Base-by-base conservation (phyloP, 2,888 invertebrate genomes). In the Aquatica leii region DNA sequence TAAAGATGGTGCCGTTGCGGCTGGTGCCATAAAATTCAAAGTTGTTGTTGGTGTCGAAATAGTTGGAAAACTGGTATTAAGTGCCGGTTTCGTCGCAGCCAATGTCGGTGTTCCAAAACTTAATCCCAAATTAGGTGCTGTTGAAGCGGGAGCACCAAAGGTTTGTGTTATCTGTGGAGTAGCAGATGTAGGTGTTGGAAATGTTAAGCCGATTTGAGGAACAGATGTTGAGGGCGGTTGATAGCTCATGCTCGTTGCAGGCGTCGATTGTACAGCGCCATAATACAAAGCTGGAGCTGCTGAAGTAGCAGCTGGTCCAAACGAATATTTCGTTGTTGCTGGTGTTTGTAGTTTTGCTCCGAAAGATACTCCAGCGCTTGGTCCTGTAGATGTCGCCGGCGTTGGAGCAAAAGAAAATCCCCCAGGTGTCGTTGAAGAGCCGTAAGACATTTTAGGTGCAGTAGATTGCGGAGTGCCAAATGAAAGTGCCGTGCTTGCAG, bases 291-390 rank as follows among this genome's bases (percentile, higher is more conserved):
- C 24, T 18, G 73, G 18, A 8, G 56, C 24, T 15, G 73, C 70
- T 11, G 71, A 56, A 0, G 70, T 59, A 4, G 73, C 62, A 20
- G 74, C 69, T 1, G 78, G 74, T 0, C 81, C 74, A 1, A 82
- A 79, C 15, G 60, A 34, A 12, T 37, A 15, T 14, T 18, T 31
- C 5, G 35, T 75, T 11, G 76, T 68, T 24, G 77, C 68, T 9
- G 76, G 35, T 31, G 77, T 62, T 43, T 64, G 68, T 2, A 78
- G 53, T 1, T 24, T 24, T 2, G 24, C 6, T n/a, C 50, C 6
- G 73, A 21, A 3, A 49, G 14, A 14, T 35, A 34, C 18, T 40
- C n/a, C 4, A 61, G 55, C 6, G 59, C n/a, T 24, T 24, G 24
- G 24, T 24, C n/a, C 50, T 8, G 73, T 35, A 3, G 53, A 17